Percentiles rank a stretch among this genome's conserved stretches.
These are phyloP conservation scores for Apotomis capreana DNA, from an alignment of 2,888 invertebrate species.

Conservation along the genomic window DNA sequence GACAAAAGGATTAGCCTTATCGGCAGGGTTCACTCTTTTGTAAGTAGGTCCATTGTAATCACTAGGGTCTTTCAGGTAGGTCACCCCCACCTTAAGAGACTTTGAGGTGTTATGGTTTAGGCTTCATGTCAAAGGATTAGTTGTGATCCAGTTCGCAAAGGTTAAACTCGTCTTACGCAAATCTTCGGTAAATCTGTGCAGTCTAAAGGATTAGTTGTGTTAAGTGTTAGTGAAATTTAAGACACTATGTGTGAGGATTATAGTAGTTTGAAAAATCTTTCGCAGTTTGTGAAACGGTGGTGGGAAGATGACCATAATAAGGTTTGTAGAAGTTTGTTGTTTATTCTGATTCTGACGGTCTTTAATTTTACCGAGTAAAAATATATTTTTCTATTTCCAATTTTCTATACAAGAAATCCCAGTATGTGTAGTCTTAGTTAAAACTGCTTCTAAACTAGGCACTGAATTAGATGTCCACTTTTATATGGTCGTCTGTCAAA, in stretches of 20 bases:
- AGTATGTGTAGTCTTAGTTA: no score
- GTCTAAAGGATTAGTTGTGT: not conserved
- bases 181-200: not conserved
- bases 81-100: constrained; percentile 54
- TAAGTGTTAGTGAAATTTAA: constrained; percentile 1
- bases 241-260: constrained; percentile 56
- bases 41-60: constrained; percentile 9
- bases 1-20: constrained; percentile 28
- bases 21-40: not conserved
- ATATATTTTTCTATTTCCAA: not conserved
- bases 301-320: constrained; percentile 69
- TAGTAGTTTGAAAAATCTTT: constrained; percentile 61
- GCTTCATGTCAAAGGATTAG: constrained; percentile 61
- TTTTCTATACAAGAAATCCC: not conserved
- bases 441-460: no score
- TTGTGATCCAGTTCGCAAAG: constrained; percentile 47
- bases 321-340: constrained; percentile 52
- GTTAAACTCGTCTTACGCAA: constrained; percentile 21
- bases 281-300: constrained; percentile 71
- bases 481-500: no score
- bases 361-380: not conserved
- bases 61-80: constrained; percentile 27
- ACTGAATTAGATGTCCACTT: no score
- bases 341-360: not conserved
- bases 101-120: constrained; percentile 52